A percentile compares a stretch with the other conserved stretches of the same genome.
phyloP scores from a whole-genome alignment of 1,140 invertebrate genomes.

The Drosophila littoralis region DNA sequence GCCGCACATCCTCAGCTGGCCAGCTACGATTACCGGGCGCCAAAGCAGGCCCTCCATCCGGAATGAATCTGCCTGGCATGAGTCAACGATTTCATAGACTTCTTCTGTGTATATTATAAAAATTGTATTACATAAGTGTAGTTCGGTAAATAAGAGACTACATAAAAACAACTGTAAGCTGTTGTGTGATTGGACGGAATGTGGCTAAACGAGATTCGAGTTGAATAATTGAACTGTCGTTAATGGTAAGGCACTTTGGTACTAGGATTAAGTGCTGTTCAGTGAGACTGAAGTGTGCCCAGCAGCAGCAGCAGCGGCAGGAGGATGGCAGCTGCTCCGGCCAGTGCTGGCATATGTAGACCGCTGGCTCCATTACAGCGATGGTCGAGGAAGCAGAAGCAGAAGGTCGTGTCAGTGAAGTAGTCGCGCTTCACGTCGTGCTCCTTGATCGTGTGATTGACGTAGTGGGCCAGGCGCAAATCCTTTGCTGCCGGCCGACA shows the following conservation, averaged over 20 bases:
- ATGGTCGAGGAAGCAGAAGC: slow-evolving; percentile 96
- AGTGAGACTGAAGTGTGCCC: slow-evolving; percentile 3
- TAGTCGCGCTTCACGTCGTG: slow-evolving; percentile 93
- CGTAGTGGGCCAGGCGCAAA: slow-evolving; percentile 92
- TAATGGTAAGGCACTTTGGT: slow-evolving; percentile 62
- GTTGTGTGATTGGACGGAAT: slow-evolving; percentile 55
- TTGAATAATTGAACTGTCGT: slow-evolving; percentile 44
- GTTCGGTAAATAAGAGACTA: slow-evolving; percentile 62
- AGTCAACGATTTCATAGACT: slow-evolving; percentile 45
- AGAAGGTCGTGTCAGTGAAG: slow-evolving; percentile 93
- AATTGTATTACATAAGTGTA: slow-evolving; percentile 64
- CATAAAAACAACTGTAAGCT: slow-evolving; percentile 38
- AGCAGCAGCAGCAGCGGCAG: slow-evolving; percentile 26
- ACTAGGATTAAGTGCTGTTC: neutral
- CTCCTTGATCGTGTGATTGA: slow-evolving; percentile 94
- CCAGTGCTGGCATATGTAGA: slow-evolving; percentile 20
- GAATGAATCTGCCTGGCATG: slow-evolving; percentile 2
- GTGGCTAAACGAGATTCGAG: slow-evolving; percentile 56
- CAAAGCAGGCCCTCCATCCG: slow-evolving; percentile 71
- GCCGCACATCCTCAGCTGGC: slow-evolving; percentile 89
- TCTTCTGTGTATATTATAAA: slow-evolving; percentile 65
- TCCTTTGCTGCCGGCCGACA: slow-evolving; percentile 92
- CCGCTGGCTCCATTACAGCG: slow-evolving; percentile 89
- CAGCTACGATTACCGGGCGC: slow-evolving; percentile 89
- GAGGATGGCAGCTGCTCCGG: slow-evolving; percentile 1